phyloP scores from a whole-genome alignment of 2,888 invertebrate species.

The Spisula solida region DNA sequence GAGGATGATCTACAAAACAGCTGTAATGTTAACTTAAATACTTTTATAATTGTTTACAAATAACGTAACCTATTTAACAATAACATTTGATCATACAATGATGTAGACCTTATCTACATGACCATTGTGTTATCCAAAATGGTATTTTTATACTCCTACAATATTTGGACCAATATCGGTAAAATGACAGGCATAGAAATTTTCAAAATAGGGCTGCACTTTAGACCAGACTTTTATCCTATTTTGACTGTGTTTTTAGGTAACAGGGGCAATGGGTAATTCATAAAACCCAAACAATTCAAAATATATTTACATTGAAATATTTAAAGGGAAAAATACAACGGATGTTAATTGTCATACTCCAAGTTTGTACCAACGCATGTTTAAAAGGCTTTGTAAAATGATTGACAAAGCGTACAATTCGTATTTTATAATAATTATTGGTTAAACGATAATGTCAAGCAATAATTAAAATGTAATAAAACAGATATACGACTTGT shows the following conservation, averaged over 20 bases:
- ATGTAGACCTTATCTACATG: neutral
- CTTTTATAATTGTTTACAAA: too few species aligned
- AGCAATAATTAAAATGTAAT: too few species aligned
- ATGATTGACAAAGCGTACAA: too few species aligned
- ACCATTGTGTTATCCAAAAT: neutral
- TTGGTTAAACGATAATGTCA: too few species aligned
- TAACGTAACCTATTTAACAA: neutral
- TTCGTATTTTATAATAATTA: too few species aligned
- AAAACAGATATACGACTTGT: too few species aligned
- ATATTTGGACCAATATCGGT: neutral
- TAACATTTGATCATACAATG: neutral
- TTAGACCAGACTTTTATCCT: neutral
- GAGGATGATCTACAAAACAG: neutral
- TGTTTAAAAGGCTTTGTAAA: too few species aligned
- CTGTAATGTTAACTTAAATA: too few species aligned
- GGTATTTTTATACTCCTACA: slow-evolving; percentile 2
- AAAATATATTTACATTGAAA: neutral
- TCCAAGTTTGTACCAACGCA: neutral
- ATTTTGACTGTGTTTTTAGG: neutral
- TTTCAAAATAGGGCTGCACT: neutral
- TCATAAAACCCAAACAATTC: neutral
- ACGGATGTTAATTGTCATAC: neutral
- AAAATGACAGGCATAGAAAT: neutral
- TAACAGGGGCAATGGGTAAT: neutral
- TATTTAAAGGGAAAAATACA: neutral